Base-by-base conservation (phyloP, 2,888 invertebrate genomes). In the Unio pictorum region DNA sequence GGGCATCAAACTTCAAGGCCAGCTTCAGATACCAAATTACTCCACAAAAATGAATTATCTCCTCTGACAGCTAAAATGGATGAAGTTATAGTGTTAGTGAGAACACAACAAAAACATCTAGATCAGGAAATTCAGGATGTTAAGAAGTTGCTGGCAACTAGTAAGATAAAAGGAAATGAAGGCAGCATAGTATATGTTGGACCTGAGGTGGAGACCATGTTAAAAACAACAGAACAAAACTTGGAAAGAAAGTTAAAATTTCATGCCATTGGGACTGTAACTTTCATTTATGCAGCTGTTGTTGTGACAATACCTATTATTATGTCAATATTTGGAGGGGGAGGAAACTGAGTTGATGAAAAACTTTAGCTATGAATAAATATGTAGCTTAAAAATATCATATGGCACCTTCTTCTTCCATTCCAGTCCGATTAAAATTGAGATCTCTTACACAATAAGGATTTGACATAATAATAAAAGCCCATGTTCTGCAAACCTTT, bases 191-290 rank as follows among this genome's bases (percentile, higher is more conserved):
- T 89, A 11, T 88, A 89, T 80, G 82, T 88, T 54, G 87, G 86
- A 15, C 84, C 85, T 6, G 86, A 89, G 67, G 63, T 90, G 61
- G 80, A 87, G 66, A 71, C 75, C 17, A 70, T 89, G 68, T 68
- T 90, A n/a, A 78, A 82, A 34, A 78, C 83, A 26, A 85, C 88
- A 1, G 87, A 89, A 75, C 74, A 82, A 55, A 86, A 86, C 66
- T 60, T 90, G 30, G 88, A 89, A 67, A 81, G 84, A 81, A 87
- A 87, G 69, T 84, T 89, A 66, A 89, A 88, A 72, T 71, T 84
- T 34, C 88, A 87, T 72, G 81, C 88, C 11, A 66, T 89, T 63
- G 83, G 83, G 55, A 85, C 88, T 6, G 86, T 87, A 17, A 86
- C 87, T 17, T 78, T 86, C 64, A 74, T 89, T 7, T 88, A 87